phyloP scores from a whole-genome alignment of 2,113 vertebrate genomes.

The Xiphorhynchus elegans region DNA sequence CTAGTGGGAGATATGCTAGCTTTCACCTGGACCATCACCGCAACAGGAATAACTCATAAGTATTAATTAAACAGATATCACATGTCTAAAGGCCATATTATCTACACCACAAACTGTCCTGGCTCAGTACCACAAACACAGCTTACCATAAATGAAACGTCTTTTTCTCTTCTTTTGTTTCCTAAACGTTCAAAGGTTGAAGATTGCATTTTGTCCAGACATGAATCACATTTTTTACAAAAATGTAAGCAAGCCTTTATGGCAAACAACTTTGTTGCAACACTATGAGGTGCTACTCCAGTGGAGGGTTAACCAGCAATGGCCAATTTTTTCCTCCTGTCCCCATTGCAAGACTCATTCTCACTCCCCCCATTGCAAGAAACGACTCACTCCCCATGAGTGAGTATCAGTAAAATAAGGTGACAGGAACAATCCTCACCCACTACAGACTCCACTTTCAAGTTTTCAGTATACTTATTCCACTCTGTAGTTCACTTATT shows the following conservation, averaged over 20 bases:
- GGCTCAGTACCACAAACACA: neutral
- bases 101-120: neutral
- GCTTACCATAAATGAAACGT: neutral
- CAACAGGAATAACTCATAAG: neutral
- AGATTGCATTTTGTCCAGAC: neutral
- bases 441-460: neutral
- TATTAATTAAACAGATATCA: neutral
- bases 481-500: neutral
- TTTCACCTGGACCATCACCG: neutral
- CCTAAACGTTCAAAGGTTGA: neutral
- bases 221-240: neutral
- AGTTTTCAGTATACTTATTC: neutral
- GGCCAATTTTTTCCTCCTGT: fast-evolving
- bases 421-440: neutral
- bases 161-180: neutral
- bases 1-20: neutral
- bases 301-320: neutral
- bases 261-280: neutral
- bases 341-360: neutral
- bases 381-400: neutral
- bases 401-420: neutral
- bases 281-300: neutral
- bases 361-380: neutral
- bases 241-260: neutral
- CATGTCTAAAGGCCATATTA: neutral